Evolutionary conservation across 2,797 vertebrate genomes (phyloP), one percentile per base, ranked within the genome.

Genomic region (Manis javanica): DNA sequence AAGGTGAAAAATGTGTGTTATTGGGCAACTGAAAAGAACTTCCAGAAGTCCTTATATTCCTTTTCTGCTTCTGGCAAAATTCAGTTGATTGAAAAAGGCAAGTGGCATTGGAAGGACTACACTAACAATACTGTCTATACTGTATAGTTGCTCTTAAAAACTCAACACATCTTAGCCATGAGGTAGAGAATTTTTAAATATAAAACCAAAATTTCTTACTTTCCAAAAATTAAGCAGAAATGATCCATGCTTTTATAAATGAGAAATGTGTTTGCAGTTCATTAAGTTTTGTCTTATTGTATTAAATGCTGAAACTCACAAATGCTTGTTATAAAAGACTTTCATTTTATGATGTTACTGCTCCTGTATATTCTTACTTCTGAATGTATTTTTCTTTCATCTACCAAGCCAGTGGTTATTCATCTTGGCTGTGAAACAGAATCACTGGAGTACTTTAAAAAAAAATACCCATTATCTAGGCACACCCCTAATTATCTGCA

Each of bases 221-320:
- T 92, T 92, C 18, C 10, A 78, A 88, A 97, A 87, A 31, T 57
- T 74, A 53, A 19, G 0, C 34, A 55, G 51, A 57, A 59, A 61
- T n/a, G 39, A 78, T 46, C n/a, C 23, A 63, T 63, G n/a, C 69
- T 95, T 92, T 92, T 69, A 68, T 77, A 51, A 90, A 63, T 42
- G 42, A 64, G 57, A 88, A 94, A 57, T 24, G 46, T 61, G 13
- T 78, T 75, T 85, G 29, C 2, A 31, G 34, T 84, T 42, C 31
- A 68, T 77, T 63, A 13, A 57, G 16, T n/a, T 82, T 61, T 15
- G 14, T 57, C 23, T 63, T 69, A 68, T 34, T 92, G 29, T 37
- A 55, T 78, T 23, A 59, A 90, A 72, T 78, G 12, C 15, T 37
- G 77, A 90, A 42, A 51, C 11, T 71, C 72, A n/a, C 34, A 85